Percentiles rank a stretch among this genome's conserved stretches.
These are phyloP conservation scores for Zonotrichia albicollis DNA, from an alignment of 2,797 vertebrate species.

Conservation along the genomic window DNA sequence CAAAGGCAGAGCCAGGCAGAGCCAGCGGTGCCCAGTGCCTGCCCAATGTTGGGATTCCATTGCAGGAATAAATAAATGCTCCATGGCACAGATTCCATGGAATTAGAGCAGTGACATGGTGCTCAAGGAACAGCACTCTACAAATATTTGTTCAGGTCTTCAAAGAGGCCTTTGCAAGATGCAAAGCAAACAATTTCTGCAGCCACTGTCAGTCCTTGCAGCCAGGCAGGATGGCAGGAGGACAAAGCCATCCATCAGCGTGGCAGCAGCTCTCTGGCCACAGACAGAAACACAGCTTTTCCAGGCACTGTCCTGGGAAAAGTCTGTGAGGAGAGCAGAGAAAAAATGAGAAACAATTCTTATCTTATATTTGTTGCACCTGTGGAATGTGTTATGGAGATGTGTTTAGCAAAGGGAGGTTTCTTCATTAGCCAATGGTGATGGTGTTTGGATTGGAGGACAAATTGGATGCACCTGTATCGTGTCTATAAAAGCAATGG, in stretches of 20 bases:
- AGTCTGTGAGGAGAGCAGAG: not conserved
- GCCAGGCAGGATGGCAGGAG: not conserved
- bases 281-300: not conserved
- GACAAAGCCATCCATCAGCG: not conserved
- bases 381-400: not conserved
- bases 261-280: not conserved
- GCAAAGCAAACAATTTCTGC: not conserved
- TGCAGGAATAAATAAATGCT: not conserved
- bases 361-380: not conserved
- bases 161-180: not conserved
- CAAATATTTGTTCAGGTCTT: not conserved
- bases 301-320: not conserved
- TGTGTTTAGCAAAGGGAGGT: not conserved
- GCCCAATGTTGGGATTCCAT: not conserved
- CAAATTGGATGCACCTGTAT: not conserved
- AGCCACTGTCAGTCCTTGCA: not conserved
- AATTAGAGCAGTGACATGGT: not conserved
- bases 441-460: not conserved
- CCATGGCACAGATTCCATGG: not conserved
- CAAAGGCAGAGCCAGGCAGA: not conserved
- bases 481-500: not conserved
- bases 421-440: not conserved
- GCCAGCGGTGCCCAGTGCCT: not conserved
- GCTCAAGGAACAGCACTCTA: not conserved
- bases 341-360: not conserved